A percentile compares a stretch with the other conserved stretches of the same genome.
These are phyloP conservation scores for Percopsis omiscomaycus DNA, from an alignment of 2,797 vertebrate genomes.

Conservation along the genomic window DNA sequence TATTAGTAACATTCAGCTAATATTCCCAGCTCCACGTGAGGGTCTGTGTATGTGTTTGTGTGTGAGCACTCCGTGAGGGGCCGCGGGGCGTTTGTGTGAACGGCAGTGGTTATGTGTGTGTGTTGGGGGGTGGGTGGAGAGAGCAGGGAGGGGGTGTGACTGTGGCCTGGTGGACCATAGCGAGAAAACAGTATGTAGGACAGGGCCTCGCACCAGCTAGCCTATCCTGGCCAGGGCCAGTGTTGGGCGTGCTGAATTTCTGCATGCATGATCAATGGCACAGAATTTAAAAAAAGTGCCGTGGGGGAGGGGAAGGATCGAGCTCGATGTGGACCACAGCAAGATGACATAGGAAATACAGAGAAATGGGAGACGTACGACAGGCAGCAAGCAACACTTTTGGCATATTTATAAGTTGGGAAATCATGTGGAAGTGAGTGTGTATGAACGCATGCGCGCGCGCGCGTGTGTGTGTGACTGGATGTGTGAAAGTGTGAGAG, in stretches of 20 bases:
- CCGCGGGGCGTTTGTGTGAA: conserved; percentile 45
- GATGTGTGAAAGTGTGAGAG: conserved; percentile 22
- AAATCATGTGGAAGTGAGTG: no score
- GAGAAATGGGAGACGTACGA: not conserved
- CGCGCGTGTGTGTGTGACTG: conserved; percentile 7
- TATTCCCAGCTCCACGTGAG: conserved; percentile 50
- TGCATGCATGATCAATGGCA: conserved; percentile 98
- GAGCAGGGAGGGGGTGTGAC: conserved; percentile 62
- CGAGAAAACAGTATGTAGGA: conserved; percentile 75
- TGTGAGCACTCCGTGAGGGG: conserved; percentile 36
- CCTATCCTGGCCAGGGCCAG: conserved; percentile 84
- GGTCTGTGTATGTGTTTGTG: conserved; percentile 48
- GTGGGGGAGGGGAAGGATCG: conserved; percentile 60
- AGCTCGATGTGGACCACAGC: conserved; percentile 29
- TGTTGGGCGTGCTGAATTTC: conserved; percentile 90
- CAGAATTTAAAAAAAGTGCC: conserved; percentile 66
- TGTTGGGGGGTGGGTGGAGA: conserved; percentile 30
- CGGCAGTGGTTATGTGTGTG: conserved; percentile 19
- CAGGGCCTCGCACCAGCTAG: conserved; percentile 65
- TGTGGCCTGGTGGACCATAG: conserved; percentile 64
- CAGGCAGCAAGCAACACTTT: not conserved
- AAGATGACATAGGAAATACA: conserved; percentile 6
- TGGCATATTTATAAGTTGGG: no score
- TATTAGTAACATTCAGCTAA: conserved; percentile 46
- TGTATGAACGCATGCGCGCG: no score